phyloP scores from a whole-genome alignment of 2,113 vertebrate species.

The Tiliqua scincoides region DNA sequence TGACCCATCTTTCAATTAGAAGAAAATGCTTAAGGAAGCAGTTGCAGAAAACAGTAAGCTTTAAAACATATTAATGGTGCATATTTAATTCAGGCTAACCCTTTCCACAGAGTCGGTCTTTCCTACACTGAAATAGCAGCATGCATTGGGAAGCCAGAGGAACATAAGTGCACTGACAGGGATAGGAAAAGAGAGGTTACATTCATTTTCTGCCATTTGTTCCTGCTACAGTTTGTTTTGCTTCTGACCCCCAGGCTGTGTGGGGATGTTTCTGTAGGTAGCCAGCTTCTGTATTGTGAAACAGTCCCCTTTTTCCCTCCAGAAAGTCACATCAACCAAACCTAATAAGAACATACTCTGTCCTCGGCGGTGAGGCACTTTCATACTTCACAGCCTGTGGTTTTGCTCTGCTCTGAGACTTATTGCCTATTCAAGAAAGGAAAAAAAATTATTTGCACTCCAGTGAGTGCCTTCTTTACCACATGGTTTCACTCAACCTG shows the following conservation, averaged over 20 bases:
- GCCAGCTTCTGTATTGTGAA: background rate
- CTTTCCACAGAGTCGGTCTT: background rate
- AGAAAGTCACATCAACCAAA: slow-evolving; percentile 7
- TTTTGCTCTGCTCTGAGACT: slow-evolving; percentile 29
- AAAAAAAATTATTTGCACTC: slow-evolving; percentile 1
- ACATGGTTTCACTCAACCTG: background rate
- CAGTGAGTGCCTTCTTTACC: background rate
- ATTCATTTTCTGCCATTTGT: background rate
- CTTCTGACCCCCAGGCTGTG: slow-evolving; percentile 20
- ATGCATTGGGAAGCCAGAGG: background rate
- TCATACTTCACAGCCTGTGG: slow-evolving; percentile 12
- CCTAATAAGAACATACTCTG: slow-evolving; percentile 23
- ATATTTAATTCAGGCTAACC: background rate
- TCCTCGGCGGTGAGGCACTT: background rate
- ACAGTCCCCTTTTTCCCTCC: background rate
- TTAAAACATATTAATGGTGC: background rate
- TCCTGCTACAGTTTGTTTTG: background rate
- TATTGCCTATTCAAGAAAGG: background rate
- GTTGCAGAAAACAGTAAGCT: slow-evolving; percentile 3
- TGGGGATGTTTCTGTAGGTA: background rate
- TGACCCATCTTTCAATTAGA: slow-evolving; percentile 14
- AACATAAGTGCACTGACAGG: background rate
- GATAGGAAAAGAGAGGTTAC: background rate
- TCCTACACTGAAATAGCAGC: fast-evolving
- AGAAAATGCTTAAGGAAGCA: background rate